A percentile compares a stretch with the other conserved stretches of the same genome.
Evolutionary conservation across 2,113 vertebrate genomes (phyloP).

Genomic region (Xiphophorus maculatus): DNA sequence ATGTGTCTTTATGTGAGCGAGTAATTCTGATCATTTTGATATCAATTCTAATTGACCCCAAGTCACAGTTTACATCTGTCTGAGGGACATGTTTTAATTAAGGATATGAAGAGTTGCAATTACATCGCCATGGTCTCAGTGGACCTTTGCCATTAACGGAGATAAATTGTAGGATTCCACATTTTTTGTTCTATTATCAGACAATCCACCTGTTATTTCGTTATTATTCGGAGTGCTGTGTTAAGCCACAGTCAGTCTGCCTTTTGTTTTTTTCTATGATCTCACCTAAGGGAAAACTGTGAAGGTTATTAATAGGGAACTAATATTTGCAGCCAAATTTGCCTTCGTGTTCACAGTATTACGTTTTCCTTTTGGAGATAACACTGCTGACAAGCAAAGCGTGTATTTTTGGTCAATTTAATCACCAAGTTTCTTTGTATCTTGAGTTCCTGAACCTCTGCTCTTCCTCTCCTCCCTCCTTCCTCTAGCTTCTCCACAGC

Average conservation of each 20-base stretch:
- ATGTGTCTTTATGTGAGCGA: slow-evolving; percentile 57
- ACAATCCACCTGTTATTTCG: slow-evolving; percentile 54
- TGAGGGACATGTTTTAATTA: slow-evolving; percentile 73
- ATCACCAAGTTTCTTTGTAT: slow-evolving; percentile 48
- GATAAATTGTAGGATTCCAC: slow-evolving; percentile 58
- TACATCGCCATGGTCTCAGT: slow-evolving; percentile 39
- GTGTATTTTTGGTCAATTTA: slow-evolving; percentile 24
- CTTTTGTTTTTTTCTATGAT: slow-evolving; percentile 24
- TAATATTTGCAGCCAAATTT: slow-evolving; percentile 4
- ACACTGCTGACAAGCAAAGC: slow-evolving; percentile 6
- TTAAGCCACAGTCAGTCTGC: slow-evolving; percentile 13
- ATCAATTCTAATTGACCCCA: slow-evolving; percentile 72
- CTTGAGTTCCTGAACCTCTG: slow-evolving; percentile 61
- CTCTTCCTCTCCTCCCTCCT: slow-evolving; percentile 44
- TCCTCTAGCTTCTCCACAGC: slow-evolving; percentile 40
- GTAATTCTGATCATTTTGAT: slow-evolving; percentile 75
- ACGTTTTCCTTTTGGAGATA: background rate
- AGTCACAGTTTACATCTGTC: slow-evolving; percentile 71
- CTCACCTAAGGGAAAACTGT: slow-evolving; percentile 12
- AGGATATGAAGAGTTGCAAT: slow-evolving; percentile 69
- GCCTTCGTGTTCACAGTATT: slow-evolving; percentile 12
- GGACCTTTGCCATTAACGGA: slow-evolving; percentile 53
- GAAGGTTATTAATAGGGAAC: background rate
- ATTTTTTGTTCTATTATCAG: slow-evolving; percentile 52
- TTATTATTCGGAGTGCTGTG: slow-evolving; percentile 16